A percentile compares a stretch with the other conserved stretches of the same genome.
Conservation (phyloP, 2,888 invertebrate genomes). For the Ephialtes manifestator region DNA sequence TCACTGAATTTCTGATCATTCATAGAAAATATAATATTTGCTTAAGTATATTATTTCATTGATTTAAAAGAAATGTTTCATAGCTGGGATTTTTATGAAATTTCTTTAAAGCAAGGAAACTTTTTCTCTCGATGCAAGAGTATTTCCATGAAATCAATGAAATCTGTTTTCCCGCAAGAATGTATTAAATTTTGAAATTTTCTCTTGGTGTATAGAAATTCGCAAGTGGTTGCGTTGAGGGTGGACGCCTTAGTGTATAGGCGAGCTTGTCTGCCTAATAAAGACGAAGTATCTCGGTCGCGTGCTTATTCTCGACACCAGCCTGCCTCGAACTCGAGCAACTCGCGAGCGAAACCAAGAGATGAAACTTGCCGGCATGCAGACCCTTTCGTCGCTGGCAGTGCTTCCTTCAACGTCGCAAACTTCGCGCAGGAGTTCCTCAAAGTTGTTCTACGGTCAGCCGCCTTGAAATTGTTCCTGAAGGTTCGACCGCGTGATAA, state of each 20-base stretch:
- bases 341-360: conserved; percentile 9
- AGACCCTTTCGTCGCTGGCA: conserved; percentile 16
- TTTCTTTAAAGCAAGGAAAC: too few relatives aligned
- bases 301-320: conserved; percentile 44
- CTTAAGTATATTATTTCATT: too few relatives aligned
- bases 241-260: neutral
- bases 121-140: too few relatives aligned
- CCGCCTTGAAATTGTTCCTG: conserved; percentile 64
- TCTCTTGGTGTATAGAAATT: neutral
- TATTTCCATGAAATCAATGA: too few relatives aligned
- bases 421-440: conserved; percentile 58
- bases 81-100: too few relatives aligned
- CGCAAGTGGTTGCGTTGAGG: neutral
- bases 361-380: conserved; percentile 58
- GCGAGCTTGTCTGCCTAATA: conserved; percentile 60
- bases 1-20: too few relatives aligned
- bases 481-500: conserved; percentile 41
- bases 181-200: too few relatives aligned
- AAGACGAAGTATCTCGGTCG: conserved; percentile 51
- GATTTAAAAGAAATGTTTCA: too few relatives aligned
- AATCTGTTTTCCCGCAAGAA: too few relatives aligned
- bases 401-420: conserved; percentile 35
- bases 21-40: too few relatives aligned
- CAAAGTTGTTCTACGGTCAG: conserved; percentile 66
- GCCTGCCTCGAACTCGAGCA: conserved; percentile 32